Percentiles rank a stretch among this genome's conserved stretches.
Evolutionary conservation across 2,113 vertebrate genomes (phyloP).

Genomic region (Microcebus griseorufus): DNA sequence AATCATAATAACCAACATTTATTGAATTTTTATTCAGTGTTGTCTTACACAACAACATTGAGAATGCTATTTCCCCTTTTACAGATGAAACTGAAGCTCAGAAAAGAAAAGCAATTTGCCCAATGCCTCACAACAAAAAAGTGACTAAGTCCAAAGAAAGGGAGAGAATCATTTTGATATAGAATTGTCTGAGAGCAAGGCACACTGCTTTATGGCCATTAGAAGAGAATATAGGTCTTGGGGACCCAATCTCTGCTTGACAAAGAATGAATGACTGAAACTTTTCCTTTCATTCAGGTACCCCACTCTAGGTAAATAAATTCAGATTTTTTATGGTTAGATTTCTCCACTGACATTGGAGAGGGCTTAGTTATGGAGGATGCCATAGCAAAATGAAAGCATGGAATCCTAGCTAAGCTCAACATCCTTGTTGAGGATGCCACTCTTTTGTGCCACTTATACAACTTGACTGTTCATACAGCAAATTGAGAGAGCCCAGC

Average conservation of each 20-base stretch:
- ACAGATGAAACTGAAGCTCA: constrained; percentile 18
- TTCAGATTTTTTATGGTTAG: not conserved
- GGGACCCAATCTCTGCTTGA: not conserved
- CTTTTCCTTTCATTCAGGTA: not conserved
- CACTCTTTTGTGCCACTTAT: not conserved
- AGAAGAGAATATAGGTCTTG: not conserved
- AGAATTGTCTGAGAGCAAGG: constrained; percentile 30
- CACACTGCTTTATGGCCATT: not conserved
- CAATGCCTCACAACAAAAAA: not conserved
- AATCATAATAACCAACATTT: not conserved
- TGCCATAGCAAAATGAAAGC: not conserved
- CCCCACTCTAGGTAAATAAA: constrained; percentile 3
- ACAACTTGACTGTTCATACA: not conserved
- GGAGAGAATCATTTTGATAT: not conserved
- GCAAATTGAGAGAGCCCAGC: not conserved
- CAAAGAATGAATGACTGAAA: constrained; percentile 29
- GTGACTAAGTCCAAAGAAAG: not conserved
- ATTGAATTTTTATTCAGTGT: not conserved
- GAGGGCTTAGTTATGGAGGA: not conserved
- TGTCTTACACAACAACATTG: not conserved
- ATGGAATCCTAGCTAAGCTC: not conserved
- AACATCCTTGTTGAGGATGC: not conserved
- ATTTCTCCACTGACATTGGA: not conserved
- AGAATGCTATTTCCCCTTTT: not conserved
- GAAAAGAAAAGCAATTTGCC: constrained; percentile 44